Evolutionary conservation across 2,113 vertebrate species (phyloP).

Genomic region (Phylloscopus trochiloides): DNA sequence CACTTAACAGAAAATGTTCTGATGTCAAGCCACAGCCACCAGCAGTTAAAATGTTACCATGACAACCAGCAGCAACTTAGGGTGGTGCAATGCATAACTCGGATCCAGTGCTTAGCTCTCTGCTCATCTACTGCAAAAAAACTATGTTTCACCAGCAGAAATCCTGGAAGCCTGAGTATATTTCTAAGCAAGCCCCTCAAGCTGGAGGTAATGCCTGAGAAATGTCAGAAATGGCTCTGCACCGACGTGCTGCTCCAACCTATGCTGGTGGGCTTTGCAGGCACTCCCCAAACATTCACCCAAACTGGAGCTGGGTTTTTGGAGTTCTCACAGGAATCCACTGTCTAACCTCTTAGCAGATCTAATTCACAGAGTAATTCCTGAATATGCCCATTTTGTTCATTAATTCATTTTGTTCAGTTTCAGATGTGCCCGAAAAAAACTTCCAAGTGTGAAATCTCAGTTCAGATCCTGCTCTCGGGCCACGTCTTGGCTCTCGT

Average conservation of each 20-base stretch:
- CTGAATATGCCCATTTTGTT: background rate
- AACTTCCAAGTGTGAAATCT: background rate
- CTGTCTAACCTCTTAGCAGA: background rate
- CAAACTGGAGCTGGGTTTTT: background rate
- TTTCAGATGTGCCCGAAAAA: accelerated
- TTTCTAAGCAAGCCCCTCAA: background rate
- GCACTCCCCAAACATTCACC: background rate
- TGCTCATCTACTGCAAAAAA: background rate
- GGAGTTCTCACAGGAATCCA: background rate
- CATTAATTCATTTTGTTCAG: accelerated
- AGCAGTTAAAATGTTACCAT: conserved; percentile 46
- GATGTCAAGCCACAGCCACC: conserved; percentile 21
- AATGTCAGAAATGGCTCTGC: background rate
- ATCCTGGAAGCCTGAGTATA: background rate
- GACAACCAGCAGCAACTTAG: conserved; percentile 35
- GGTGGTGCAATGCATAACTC: background rate
- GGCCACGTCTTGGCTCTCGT: background rate
- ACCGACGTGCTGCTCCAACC: background rate
- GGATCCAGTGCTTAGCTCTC: background rate
- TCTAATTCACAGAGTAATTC: background rate
- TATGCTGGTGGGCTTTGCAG: background rate
- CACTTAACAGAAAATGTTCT: background rate
- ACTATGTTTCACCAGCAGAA: background rate
- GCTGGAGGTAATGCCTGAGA: background rate
- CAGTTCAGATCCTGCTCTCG: background rate